A percentile compares a stretch with the other conserved stretches of the same genome.
Evolutionary conservation across 2,113 vertebrate genomes (phyloP).

Genomic region (Bubo blakistoni): DNA sequence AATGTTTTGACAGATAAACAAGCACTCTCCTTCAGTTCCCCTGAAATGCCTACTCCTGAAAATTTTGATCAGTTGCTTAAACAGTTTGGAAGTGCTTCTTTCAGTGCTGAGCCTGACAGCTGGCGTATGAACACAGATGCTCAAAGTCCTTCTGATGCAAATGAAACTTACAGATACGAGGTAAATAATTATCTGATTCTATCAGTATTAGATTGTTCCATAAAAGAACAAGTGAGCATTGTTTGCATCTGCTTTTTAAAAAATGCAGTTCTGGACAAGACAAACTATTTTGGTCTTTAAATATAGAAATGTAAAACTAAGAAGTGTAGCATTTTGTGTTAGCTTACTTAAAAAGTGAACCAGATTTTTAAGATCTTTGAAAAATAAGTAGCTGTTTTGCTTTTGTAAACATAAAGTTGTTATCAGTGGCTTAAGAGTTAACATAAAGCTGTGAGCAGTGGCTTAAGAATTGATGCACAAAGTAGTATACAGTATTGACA

Average conservation of each 20-base stretch:
- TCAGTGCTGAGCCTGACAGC: constrained; percentile 40
- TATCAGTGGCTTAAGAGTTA: neutral
- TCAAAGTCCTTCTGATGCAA: neutral
- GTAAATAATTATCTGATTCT: constrained; percentile 33
- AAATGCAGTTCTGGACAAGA: neutral
- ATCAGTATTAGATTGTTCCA: neutral
- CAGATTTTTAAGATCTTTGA: neutral
- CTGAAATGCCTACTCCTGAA: constrained; percentile 78
- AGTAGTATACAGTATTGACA: neutral
- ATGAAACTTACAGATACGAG: constrained; percentile 73
- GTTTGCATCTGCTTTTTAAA: neutral
- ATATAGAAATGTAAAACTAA: neutral
- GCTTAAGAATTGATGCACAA: neutral
- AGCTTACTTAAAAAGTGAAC: neutral
- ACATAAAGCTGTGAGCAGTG: neutral
- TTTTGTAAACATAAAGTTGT: neutral
- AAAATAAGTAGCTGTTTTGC: neutral
- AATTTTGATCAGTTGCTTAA: constrained; percentile 83
- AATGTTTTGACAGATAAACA: constrained; percentile 75
- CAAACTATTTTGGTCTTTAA: neutral
- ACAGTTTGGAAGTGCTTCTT: constrained; percentile 65
- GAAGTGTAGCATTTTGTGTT: neutral
- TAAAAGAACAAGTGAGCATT: neutral
- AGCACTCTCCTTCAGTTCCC: constrained; percentile 77
- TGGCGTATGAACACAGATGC: constrained; percentile 29